Evolutionary conservation across 1,140 invertebrate species (phyloP).

Genomic region (Adoxophyes honmai): DNA sequence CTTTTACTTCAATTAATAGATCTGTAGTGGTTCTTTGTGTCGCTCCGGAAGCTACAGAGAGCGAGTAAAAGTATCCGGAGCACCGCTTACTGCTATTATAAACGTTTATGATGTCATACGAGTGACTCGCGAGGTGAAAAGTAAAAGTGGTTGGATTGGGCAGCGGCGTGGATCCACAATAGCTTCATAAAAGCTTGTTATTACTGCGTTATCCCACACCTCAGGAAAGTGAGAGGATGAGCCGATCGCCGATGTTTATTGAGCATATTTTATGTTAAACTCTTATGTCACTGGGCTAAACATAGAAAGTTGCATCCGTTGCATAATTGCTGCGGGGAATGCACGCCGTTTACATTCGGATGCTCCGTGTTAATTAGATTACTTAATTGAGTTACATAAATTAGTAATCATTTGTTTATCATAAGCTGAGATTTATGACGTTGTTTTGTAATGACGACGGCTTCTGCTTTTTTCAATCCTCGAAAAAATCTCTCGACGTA

Average conservation of each 20-base stretch:
- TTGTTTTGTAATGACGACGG: too few species aligned
- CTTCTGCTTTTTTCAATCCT: too few species aligned
- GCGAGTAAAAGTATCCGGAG: constrained; percentile 8
- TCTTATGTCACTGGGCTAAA: constrained; percentile 10
- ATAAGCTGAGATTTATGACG: neutral
- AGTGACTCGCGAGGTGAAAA: constrained; percentile 39
- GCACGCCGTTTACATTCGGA: neutral
- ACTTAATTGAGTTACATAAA: neutral
- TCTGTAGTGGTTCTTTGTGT: too few species aligned
- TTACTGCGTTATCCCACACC: constrained; percentile 39
- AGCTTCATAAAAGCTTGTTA: constrained; percentile 45
- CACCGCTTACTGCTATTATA: neutral
- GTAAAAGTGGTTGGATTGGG: constrained; percentile 68
- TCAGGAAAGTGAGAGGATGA: constrained; percentile 60
- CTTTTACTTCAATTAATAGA: too few species aligned
- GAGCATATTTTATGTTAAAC: constrained; percentile 3
- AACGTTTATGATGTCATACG: constrained; percentile 27
- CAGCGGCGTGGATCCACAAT: constrained; percentile 42
- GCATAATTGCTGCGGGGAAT: neutral
- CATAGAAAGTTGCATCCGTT: constrained; percentile 13
- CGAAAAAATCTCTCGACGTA: too few species aligned
- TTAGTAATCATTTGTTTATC: neutral
- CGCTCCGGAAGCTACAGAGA: too few species aligned
- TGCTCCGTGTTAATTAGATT: neutral
- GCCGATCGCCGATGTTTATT: constrained; percentile 12